Evolutionary conservation across 2,888 invertebrate genomes (phyloP).

Genomic region (Tenodera sinensis): DNA sequence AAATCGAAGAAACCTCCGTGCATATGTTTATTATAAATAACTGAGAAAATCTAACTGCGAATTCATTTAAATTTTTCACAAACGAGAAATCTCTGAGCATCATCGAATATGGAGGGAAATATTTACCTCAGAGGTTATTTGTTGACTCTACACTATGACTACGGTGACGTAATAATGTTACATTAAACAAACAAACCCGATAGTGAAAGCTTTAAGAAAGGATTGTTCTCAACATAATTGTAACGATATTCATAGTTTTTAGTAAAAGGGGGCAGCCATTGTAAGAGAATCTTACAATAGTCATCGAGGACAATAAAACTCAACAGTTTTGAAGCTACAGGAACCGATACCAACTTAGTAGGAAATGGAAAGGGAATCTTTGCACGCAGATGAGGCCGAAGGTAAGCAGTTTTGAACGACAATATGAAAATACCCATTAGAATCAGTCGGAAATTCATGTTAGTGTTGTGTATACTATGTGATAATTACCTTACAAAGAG

Average conservation of each 20-base stretch:
- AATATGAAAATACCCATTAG: background rate
- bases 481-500: background rate
- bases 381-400: background rate
- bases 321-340: background rate
- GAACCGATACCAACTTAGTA: background rate
- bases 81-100: background rate
- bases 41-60: no score
- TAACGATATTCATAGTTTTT: background rate
- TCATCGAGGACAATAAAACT: background rate
- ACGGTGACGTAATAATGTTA: background rate
- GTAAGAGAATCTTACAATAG: background rate
- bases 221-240: constrained; percentile 3
- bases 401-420: background rate
- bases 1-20: no score
- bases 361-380: background rate
- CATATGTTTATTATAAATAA: no score
- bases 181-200: background rate
- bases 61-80: no score
- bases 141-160: background rate
- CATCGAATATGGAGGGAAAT: background rate
- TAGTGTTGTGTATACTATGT: background rate
- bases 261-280: background rate
- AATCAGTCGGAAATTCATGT: background rate
- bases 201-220: background rate
- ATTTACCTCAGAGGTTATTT: background rate